These are phyloP conservation scores for Fulica atra DNA, from an alignment of 2,113 vertebrate species.

Conservation along the genomic window DNA sequence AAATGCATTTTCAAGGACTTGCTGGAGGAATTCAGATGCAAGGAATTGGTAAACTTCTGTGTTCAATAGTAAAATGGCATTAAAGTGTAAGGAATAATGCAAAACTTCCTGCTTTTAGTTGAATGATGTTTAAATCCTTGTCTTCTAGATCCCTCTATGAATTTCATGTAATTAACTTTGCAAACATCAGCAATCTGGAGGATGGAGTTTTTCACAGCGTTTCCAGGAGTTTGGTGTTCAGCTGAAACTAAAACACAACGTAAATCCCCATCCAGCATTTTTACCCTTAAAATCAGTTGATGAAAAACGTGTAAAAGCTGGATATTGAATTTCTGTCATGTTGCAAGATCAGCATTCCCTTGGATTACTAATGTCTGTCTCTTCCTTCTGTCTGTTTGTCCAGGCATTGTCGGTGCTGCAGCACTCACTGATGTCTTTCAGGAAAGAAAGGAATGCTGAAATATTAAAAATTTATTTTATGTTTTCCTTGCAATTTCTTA, in stretches of 20 bases:
- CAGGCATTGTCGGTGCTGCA: slow-evolving; percentile 62
- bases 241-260: neutral
- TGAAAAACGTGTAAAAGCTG: neutral
- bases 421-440: slow-evolving; percentile 58
- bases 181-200: neutral
- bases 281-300: neutral
- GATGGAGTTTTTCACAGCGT: neutral
- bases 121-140: neutral
- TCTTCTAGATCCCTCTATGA: neutral
- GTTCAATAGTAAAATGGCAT: neutral
- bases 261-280: neutral
- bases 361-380: neutral
- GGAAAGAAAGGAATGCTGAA: neutral
- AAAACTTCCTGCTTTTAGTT: neutral
- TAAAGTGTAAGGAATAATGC: neutral
- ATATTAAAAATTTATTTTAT: slow-evolving; percentile 67
- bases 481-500: slow-evolving; percentile 69
- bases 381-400: neutral
- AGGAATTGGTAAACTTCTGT: neutral
- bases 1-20: neutral
- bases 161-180: neutral
- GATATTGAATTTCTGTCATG: neutral
- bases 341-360: neutral
- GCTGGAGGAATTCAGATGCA: neutral
- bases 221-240: neutral